A percentile compares a stretch with the other conserved stretches of the same genome.
Evolutionary conservation across 92 coral and sea anemone genomes (phyloP).

Genomic region (Paragorgia papillata): DNA sequence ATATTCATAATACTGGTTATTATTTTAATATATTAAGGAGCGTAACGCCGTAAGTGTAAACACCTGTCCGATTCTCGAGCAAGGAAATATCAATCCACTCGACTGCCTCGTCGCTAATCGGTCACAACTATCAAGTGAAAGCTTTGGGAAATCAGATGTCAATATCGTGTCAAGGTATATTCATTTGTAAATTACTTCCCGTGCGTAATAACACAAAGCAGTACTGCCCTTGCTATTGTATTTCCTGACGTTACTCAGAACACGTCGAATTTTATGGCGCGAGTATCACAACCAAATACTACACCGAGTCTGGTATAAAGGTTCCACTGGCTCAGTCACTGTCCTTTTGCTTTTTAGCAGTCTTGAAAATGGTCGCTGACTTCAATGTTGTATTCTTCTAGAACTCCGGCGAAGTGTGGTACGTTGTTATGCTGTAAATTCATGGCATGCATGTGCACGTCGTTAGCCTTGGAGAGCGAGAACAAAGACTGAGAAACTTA

Average conservation of each 20-base stretch:
- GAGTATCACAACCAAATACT: no score
- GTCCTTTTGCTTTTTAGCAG: no score
- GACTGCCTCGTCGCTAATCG: no score
- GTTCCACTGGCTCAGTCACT: no score
- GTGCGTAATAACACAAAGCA: not conserved
- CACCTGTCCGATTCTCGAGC: conserved; percentile 1
- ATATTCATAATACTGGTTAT: conserved; percentile 9
- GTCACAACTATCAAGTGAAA: not conserved
- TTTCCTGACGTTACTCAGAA: no score
- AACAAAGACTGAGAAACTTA: not conserved
- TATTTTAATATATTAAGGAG: not conserved
- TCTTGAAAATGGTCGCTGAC: no score
- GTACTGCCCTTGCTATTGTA: not conserved
- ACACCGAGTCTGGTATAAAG: no score
- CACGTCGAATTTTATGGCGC: no score
- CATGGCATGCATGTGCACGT: not conserved
- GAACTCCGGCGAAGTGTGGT: no score
- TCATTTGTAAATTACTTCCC: not conserved
- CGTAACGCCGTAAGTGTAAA: not conserved
- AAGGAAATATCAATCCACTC: not conserved
- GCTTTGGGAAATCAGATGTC: not conserved
- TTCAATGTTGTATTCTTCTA: no score
- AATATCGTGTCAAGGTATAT: conserved; percentile 8
- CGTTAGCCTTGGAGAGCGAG: not conserved
- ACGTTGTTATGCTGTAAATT: not conserved